Percentiles rank a stretch among this genome's conserved stretches.
Evolutionary conservation across 2,797 vertebrate species (phyloP).

Genomic region (Gallinago stenura): DNA sequence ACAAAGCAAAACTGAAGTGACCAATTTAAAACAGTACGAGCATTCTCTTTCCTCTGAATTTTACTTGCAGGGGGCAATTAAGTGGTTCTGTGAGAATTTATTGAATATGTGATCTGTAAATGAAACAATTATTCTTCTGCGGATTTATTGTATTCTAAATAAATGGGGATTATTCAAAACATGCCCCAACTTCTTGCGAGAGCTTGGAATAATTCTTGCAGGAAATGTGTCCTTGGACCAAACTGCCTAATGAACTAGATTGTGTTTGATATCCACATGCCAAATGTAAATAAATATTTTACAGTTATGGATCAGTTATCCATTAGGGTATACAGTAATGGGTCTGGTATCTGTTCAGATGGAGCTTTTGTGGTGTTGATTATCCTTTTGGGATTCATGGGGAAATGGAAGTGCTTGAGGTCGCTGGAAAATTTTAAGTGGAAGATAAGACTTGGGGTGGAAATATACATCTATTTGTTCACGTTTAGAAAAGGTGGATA

Average conservation of each 20-base stretch:
- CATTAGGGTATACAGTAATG: background rate
- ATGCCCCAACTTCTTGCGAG: background rate
- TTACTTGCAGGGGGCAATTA: background rate
- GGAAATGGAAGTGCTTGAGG: background rate
- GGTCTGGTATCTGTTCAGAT: background rate
- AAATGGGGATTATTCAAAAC: background rate
- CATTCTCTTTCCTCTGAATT: background rate
- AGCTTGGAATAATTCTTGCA: background rate
- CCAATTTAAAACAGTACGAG: background rate
- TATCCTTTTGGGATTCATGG: background rate
- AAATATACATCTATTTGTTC: background rate
- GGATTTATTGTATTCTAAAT: background rate
- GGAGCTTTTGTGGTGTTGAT: background rate
- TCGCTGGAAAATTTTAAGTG: background rate
- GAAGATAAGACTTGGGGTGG: background rate
- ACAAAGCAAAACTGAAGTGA: background rate
- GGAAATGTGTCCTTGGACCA: background rate
- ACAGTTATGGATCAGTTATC: background rate
- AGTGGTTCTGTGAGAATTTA: background rate
- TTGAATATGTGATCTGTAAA: background rate
- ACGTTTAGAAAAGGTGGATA: background rate
- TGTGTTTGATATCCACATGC: background rate
- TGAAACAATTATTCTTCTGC: background rate
- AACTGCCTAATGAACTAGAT: background rate
- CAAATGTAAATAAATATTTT: slow-evolving; percentile 4